These are phyloP conservation scores for Calliopsis andreniformis DNA, from an alignment of 1,140 invertebrate genomes.

Conservation along the genomic window DNA sequence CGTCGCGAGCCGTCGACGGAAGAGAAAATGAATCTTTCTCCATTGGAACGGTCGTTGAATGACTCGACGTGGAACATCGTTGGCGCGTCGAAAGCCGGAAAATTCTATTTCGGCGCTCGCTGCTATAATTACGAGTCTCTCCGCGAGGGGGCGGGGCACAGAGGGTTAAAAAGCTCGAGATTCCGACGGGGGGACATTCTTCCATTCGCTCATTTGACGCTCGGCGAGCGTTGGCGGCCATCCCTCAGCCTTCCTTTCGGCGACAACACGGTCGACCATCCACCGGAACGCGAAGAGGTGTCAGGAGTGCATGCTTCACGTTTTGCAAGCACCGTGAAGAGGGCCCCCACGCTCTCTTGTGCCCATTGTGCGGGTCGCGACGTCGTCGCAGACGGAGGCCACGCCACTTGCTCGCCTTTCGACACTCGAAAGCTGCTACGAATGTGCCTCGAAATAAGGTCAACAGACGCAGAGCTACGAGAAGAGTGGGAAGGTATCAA, in stretches of 20 bases:
- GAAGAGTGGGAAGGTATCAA: constrained; percentile 6
- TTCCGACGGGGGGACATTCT: background rate
- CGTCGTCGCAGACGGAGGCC: background rate
- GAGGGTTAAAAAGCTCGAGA: background rate
- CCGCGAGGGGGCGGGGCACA: background rate
- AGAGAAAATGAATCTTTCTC: background rate
- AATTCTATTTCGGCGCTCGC: constrained; percentile 14
- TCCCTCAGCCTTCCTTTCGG: constrained; percentile 2
- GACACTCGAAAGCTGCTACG: constrained; percentile 17
- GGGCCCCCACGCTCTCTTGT: constrained; percentile 31
- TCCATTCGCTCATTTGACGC: constrained; percentile 19
- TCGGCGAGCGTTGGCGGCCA: background rate
- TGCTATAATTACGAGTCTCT: constrained; percentile 47
- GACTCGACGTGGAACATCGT: constrained; percentile 1
- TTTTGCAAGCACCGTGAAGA: constrained; percentile 52
- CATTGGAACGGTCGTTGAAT: constrained; percentile 6
- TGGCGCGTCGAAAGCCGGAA: background rate
- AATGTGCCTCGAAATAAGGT: constrained; percentile 52
- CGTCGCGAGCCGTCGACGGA: background rate
- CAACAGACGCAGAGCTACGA: constrained; percentile 36
- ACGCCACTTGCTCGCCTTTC: constrained; percentile 25
- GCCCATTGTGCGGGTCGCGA: constrained; percentile 42
- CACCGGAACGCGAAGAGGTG: constrained; percentile 39
- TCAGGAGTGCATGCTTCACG: constrained; percentile 56
- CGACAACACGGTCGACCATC: constrained; percentile 26